phyloP scores from a whole-genome alignment of 2,113 vertebrate species.

The Coreoperca whiteheadi region DNA sequence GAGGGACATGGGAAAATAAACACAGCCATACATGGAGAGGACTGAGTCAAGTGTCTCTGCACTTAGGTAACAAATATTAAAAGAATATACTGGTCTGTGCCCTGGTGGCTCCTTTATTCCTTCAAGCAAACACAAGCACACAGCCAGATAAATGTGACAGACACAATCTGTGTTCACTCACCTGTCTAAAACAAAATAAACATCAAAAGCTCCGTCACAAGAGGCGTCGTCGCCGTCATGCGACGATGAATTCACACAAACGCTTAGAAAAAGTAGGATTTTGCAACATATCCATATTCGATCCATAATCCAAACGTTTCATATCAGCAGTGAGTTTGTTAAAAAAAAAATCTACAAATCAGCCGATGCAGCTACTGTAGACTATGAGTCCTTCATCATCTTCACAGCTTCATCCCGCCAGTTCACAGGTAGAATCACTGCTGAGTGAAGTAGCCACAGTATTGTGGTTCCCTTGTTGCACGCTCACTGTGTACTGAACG shows the following conservation, averaged over 20 bases:
- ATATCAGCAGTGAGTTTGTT: slow-evolving; percentile 40
- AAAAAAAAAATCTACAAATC: not conserved
- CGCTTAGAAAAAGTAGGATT: slow-evolving; percentile 49
- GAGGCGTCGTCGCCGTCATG: slow-evolving; percentile 82
- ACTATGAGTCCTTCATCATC: not conserved
- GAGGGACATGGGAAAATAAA: slow-evolving; percentile 51
- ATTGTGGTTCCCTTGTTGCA: not conserved
- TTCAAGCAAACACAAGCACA: not conserved
- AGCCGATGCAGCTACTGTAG: not conserved
- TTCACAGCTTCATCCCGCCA: not conserved
- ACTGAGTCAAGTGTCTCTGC: slow-evolving; percentile 13
- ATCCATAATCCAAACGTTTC: slow-evolving; percentile 70
- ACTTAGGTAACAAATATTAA: not conserved
- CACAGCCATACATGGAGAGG: slow-evolving; percentile 79
- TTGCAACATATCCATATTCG: slow-evolving; percentile 49
- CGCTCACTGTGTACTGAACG: not conserved
- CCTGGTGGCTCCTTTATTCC: not conserved
- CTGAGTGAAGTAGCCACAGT: not conserved
- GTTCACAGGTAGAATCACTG: slow-evolving; percentile 56
- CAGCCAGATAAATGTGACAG: too few species aligned
- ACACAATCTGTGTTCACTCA: slow-evolving; percentile 51
- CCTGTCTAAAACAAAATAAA: slow-evolving; percentile 89
- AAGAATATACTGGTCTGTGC: not conserved
- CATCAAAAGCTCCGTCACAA: slow-evolving; percentile 91
- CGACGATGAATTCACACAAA: slow-evolving; percentile 30